Evolutionary conservation across 2,113 vertebrate species (phyloP).

Genomic region (Ameiurus melas): DNA sequence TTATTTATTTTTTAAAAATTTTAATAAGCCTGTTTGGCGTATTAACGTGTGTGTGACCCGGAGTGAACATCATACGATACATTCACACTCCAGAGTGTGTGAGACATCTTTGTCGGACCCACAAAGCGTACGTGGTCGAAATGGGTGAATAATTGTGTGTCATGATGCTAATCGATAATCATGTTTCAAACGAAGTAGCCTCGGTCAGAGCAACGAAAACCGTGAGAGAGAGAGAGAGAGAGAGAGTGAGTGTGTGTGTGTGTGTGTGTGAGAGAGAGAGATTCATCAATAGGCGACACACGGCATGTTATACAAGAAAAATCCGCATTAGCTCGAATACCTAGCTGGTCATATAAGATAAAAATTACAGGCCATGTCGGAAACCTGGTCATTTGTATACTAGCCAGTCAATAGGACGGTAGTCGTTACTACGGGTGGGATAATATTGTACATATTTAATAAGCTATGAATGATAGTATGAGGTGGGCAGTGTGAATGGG

Average conservation of each 20-base stretch:
- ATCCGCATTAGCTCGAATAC: constrained; percentile 33
- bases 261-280: no score
- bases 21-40: neutral
- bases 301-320: constrained; percentile 37
- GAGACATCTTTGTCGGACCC: constrained; percentile 22
- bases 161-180: constrained; percentile 29
- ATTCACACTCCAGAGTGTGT: constrained; percentile 6
- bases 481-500: neutral
- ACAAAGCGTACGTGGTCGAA: constrained; percentile 4
- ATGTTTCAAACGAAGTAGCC: constrained; percentile 31
- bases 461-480: neutral
- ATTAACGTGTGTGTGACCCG: constrained; percentile 3
- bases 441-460: neutral
- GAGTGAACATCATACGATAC: neutral
- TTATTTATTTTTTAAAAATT: neutral
- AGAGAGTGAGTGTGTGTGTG: neutral
- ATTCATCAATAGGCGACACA: constrained; percentile 37
- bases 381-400: neutral
- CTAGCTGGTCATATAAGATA: neutral
- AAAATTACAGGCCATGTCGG: neutral
- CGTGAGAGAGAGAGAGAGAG: neutral
- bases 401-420: neutral
- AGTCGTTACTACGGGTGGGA: neutral
- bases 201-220: neutral
- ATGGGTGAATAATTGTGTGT: constrained; percentile 47